These are phyloP conservation scores for Dryomyza anilis DNA, from an alignment of 2,888 invertebrate species.

Conservation along the genomic window DNA sequence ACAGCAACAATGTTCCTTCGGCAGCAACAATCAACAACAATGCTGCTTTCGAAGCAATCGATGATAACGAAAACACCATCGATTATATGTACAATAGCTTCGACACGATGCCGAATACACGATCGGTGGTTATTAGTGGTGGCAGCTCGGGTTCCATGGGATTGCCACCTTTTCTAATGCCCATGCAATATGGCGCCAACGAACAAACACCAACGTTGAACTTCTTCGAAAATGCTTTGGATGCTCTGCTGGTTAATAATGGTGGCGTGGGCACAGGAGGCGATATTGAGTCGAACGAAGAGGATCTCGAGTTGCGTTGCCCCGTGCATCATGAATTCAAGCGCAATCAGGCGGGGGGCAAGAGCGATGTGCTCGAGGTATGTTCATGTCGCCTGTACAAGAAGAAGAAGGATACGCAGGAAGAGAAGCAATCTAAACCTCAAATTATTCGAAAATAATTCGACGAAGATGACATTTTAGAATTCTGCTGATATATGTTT, in stretches of 20 bases:
- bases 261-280: neutral
- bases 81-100: conserved; percentile 28
- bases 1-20: neutral
- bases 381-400: conserved; percentile 39
- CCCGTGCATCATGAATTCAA: conserved; percentile 33
- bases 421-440: too few species aligned
- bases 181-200: neutral
- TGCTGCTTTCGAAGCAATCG: too few species aligned
- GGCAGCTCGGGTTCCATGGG: neutral
- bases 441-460: too few species aligned
- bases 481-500: too few species aligned
- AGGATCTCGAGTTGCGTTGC: conserved; percentile 32
- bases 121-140: neutral
- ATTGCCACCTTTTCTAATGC: conserved; percentile 8
- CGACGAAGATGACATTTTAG: neutral
- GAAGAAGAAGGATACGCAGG: conserved; percentile 28
- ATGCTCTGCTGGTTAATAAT: conserved; percentile 5
- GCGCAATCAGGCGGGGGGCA: neutral
- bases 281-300: conserved; percentile 11
- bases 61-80: conserved; percentile 22
- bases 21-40: neutral
- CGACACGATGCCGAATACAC: neutral
- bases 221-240: conserved; percentile 17
- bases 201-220: conserved; percentile 5
- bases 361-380: conserved; percentile 34